These are phyloP conservation scores for Amaurobius ferox DNA, from an alignment of 2,888 invertebrate genomes.

Conservation along the genomic window DNA sequence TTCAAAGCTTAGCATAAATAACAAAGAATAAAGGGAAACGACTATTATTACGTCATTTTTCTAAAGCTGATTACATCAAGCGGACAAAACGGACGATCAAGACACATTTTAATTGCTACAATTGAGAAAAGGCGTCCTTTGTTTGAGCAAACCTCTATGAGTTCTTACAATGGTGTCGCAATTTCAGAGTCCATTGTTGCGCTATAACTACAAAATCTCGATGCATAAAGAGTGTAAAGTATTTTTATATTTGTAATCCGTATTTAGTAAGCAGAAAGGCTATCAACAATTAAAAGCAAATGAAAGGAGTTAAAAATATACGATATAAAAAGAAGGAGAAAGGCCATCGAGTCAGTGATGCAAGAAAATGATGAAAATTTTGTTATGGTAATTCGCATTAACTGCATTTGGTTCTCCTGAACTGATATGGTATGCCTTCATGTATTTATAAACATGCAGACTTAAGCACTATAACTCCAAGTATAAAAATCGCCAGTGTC, in stretches of 20 bases:
- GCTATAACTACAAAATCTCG: neutral
- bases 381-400: too few species aligned
- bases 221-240: neutral
- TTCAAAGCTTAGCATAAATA: neutral
- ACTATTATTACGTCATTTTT: conserved; percentile 31
- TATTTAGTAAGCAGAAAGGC: too few species aligned
- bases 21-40: neutral
- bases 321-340: neutral
- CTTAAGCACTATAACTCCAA: too few species aligned
- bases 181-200: neutral
- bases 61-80: conserved; percentile 26
- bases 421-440: too few species aligned
- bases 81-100: conserved; percentile 10
- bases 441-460: too few species aligned
- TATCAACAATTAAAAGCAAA: too few species aligned
- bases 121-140: conserved; percentile 40
- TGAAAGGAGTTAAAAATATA: neutral
- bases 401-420: too few species aligned
- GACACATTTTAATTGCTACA: conserved; percentile 56
- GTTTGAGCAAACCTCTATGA: conserved; percentile 19
- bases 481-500: too few species aligned
- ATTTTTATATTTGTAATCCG: neutral
- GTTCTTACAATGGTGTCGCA: conserved; percentile 4
- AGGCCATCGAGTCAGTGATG: too few species aligned
- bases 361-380: too few species aligned